phyloP scores from a whole-genome alignment of 2,113 vertebrate species.

The Engraulis encrasicolus region DNA sequence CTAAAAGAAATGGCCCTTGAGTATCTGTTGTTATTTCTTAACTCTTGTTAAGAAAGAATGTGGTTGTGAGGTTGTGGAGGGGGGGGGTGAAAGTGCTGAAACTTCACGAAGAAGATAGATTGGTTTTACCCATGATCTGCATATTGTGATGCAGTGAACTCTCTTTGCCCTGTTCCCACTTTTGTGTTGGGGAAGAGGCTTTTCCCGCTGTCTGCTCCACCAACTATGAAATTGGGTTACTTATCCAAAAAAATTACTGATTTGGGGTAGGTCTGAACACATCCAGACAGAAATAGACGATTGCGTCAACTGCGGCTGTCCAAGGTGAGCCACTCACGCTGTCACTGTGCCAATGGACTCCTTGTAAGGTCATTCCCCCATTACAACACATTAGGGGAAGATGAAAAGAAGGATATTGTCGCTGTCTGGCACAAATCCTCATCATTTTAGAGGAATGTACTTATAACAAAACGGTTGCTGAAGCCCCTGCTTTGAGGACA shows the following conservation, averaged over 20 bases:
- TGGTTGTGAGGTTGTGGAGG: neutral
- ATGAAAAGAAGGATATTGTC: too few species aligned
- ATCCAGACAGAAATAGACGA: constrained; percentile 25
- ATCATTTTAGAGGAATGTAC: too few species aligned
- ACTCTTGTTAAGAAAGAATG: neutral
- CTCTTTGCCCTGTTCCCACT: neutral
- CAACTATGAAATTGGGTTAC: constrained; percentile 37
- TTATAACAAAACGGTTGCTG: too few species aligned
- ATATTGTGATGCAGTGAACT: constrained; percentile 1
- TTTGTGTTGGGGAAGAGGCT: neutral
- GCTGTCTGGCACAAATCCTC: too few species aligned
- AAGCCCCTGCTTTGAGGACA: too few species aligned
- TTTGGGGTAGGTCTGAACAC: constrained; percentile 29
- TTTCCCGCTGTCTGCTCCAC: constrained; percentile 2
- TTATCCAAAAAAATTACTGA: constrained; percentile 39
- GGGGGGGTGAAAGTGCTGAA: neutral
- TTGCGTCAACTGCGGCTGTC: neutral
- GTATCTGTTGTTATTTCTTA: too few species aligned
- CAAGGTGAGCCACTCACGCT: neutral
- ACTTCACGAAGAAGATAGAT: neutral
- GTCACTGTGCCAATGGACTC: neutral
- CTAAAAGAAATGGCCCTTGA: neutral
- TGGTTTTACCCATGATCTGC: constrained; percentile 4
- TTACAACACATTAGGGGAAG: neutral
- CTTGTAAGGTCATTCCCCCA: neutral